Base-by-base conservation (phyloP, 23 tunicate species). In the Styela clava region DNA sequence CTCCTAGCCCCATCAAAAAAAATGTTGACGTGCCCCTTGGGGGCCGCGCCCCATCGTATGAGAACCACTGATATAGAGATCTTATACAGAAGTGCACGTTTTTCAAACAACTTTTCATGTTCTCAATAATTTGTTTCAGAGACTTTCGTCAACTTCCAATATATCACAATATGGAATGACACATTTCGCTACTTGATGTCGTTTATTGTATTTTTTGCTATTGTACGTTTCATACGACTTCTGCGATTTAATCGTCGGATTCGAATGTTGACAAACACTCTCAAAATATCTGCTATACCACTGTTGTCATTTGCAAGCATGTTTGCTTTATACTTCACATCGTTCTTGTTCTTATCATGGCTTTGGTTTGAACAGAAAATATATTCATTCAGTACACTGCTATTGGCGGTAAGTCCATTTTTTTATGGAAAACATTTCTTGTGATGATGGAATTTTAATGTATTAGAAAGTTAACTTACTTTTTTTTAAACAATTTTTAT, bases 301-400 rank as follows among this genome's bases (percentile, higher is more conserved):
- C 35, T 86, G 63, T 25, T 69, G 16, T 74, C 52, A 16, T 91
- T 91, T 71, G 61, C 86, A 1, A 37, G 63, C 31, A 91, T 91
- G 97, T 91, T 91, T 77, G 28, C 64, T 1, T 86, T 91, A 30
- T 91, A 91, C 62, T 86, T 91, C 51, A 21, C 69, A 19, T 87
- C 89, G 16, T 91, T 85, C 67, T 67, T 85, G 2, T 82, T 86
- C 69, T 73, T 86, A 2, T 85, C 97, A 16, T 52, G 88, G 63
- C 69, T 91, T 21, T 91, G 97, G 97, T 91, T 91, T 63, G 97
- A 91, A 44, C 97, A 91, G 87, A 91, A 83, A 34, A 68, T 91
- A 62, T 91, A 85, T 36, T 34, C 79, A 1, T 86, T 79, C 84
- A 91, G 97, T 62, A 61, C 89, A 2, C 22, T 78, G 23, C 35